Percentiles rank a stretch among this genome's conserved stretches.
Conservation (phyloP, 2,113 vertebrate genomes). For the Colinus virginianus region DNA sequence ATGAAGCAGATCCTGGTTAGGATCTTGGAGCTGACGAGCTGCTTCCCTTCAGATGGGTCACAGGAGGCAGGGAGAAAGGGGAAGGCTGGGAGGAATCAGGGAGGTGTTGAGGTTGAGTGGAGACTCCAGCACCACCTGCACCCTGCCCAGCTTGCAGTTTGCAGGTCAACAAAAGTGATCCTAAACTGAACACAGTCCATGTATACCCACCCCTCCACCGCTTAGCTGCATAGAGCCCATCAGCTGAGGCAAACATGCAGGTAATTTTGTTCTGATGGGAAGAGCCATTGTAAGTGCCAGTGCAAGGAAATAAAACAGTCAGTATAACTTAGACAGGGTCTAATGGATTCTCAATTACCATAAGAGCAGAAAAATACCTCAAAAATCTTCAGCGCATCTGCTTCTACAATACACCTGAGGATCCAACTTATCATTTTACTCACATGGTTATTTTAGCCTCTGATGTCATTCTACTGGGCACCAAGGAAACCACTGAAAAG, state of each 20-base stretch:
- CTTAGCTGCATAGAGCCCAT: accelerated
- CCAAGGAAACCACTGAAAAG: neutral
- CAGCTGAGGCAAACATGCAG: neutral
- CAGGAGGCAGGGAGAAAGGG: neutral
- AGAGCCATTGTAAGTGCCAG: neutral
- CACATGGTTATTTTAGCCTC: neutral
- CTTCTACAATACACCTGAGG: neutral
- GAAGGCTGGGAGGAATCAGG: neutral
- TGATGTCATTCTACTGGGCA: neutral
- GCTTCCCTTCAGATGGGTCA: neutral
- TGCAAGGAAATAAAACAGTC: neutral
- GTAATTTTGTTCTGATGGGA: neutral
- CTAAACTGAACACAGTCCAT: accelerated
- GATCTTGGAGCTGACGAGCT: neutral
- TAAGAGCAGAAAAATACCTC: neutral
- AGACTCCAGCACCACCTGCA: neutral
- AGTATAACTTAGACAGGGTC: neutral
- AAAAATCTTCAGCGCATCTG: neutral
- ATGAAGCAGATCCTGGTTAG: neutral
- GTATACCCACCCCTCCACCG: accelerated
- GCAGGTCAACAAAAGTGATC: accelerated
- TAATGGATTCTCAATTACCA: neutral
- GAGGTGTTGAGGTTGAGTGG: accelerated
- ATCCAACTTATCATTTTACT: neutral
- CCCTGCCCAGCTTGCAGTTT: neutral